Evolutionary conservation across 2,888 invertebrate genomes (phyloP).

Genomic region (Lamproptera curius): DNA sequence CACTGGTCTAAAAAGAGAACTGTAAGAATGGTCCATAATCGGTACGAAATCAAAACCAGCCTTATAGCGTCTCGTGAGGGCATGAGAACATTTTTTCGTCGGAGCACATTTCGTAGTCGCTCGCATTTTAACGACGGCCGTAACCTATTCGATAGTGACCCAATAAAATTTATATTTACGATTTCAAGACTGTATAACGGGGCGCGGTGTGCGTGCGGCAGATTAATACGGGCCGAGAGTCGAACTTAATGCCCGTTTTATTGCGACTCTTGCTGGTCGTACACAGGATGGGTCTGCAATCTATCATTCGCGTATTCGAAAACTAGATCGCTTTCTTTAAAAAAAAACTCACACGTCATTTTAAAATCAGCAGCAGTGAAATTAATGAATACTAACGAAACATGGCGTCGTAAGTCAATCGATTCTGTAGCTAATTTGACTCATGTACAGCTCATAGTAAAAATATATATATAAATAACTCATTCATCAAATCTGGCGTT

Average conservation of each 20-base stretch:
- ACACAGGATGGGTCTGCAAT: slow-evolving; percentile 3
- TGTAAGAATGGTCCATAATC: no score
- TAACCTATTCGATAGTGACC: slow-evolving; percentile 25
- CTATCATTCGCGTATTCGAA: neutral
- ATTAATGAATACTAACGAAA: no score
- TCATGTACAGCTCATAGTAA: no score
- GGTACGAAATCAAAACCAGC: neutral
- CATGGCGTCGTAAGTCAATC: no score
- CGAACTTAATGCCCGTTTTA: slow-evolving; percentile 13
- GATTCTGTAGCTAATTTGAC: no score
- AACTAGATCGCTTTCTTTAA: neutral
- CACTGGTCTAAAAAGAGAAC: no score
- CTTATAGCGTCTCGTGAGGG: neutral
- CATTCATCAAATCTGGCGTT: no score
- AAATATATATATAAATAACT: no score
- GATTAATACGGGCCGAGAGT: slow-evolving; percentile 13
- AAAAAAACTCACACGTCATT: no score
- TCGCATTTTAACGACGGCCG: slow-evolving; percentile 29
- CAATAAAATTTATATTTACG: slow-evolving; percentile 27
- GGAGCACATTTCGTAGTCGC: slow-evolving; percentile 15
- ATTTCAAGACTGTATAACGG: slow-evolving; percentile 12
- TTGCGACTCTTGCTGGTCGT: no score
- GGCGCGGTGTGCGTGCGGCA: slow-evolving; percentile 6
- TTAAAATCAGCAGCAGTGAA: no score
- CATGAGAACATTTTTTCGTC: slow-evolving; percentile 15